These are phyloP conservation scores for Leucozona laternaria DNA, from an alignment of 2,888 invertebrate species.

Conservation along the genomic window DNA sequence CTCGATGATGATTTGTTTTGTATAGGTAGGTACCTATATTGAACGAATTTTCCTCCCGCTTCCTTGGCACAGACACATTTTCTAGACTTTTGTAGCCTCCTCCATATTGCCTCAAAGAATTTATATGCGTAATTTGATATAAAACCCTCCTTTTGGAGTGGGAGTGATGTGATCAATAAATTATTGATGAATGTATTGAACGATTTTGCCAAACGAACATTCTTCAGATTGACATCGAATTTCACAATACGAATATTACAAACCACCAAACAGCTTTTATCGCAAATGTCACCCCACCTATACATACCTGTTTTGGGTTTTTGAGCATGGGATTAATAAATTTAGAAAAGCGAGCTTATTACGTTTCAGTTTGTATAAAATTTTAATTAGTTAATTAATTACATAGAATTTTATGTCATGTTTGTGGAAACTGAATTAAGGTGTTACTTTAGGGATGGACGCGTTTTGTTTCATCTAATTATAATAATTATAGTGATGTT, in stretches of 20 bases:
- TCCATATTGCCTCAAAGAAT: conserved; percentile 19
- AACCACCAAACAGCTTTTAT: not conserved
- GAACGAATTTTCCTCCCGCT: not conserved
- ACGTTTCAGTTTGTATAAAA: not conserved
- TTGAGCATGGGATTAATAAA: not conserved
- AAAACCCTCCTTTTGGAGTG: not conserved
- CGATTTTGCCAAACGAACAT: not conserved
- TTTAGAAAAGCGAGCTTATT: conserved; percentile 8
- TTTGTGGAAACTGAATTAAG: conserved; percentile 6
- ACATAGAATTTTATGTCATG: not conserved
- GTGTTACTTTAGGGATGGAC: not conserved
- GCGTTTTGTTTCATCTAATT: conserved; percentile 10
- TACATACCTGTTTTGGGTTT: no score
- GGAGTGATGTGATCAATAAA: conserved; percentile 21
- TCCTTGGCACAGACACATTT: not conserved
- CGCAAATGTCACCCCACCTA: not conserved
- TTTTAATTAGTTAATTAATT: conserved; percentile 13
- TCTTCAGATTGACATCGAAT: conserved; percentile 6
- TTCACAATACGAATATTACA: not conserved
- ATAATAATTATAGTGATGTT: conserved; percentile 15
- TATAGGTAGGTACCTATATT: not conserved
- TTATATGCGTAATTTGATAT: conserved; percentile 42
- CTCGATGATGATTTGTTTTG: conserved; percentile 6
- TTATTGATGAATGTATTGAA: conserved; percentile 27
- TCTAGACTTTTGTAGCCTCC: conserved; percentile 8